Evolutionary conservation across 1,140 invertebrate genomes (phyloP), one percentile per base, ranked within the genome.

Genomic region (Hypsibius dujardini): DNA sequence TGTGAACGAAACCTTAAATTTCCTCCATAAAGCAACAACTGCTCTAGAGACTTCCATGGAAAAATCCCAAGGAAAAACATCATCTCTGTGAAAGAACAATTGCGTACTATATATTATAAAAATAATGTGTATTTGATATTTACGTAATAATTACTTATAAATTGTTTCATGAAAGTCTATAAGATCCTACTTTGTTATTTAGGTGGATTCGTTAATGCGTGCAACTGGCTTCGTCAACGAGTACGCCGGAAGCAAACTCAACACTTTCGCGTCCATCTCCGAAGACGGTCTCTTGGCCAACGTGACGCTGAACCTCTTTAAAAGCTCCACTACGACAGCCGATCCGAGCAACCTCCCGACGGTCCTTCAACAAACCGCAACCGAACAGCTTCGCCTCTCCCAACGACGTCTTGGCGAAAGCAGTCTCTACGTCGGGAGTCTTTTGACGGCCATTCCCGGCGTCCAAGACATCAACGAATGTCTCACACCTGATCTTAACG

Each of bases 391-490:
- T 3, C 62, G 62, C 42, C 3, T 14, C 3, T 14, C 7, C 42
- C 12, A 67, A 67, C 62, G 62, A 7, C 62, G 62, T 14, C 62
- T 67, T 7, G 62, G 62, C 45, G 45, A 14, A 67, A 67, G 62
- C 42, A 7, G 42, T 3, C 7, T 67, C 7, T 67, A 14, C 42
- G 62, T 67, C 62, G 45, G 62, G 12, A 67, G 42, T 42, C 42
- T 67, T 42, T 42, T 67, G 7, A 67, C 7, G 12, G 62, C 62
- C 7, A 42, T 67, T 12, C 7, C 62, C 62, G 62, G 62, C 3
- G 62, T 67, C 7, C 62, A 67, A 42, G 62, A 67, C 42, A 67
- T 67, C 62, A 42, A 67, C 42, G 62, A 67, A 42, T 67, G 62
- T 42, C 3, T 42, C 7, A 14, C 42, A 12, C 7, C 7, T 3